Evolutionary conservation across 2,888 invertebrate species (phyloP).

Genomic region (Uropetala carovei): DNA sequence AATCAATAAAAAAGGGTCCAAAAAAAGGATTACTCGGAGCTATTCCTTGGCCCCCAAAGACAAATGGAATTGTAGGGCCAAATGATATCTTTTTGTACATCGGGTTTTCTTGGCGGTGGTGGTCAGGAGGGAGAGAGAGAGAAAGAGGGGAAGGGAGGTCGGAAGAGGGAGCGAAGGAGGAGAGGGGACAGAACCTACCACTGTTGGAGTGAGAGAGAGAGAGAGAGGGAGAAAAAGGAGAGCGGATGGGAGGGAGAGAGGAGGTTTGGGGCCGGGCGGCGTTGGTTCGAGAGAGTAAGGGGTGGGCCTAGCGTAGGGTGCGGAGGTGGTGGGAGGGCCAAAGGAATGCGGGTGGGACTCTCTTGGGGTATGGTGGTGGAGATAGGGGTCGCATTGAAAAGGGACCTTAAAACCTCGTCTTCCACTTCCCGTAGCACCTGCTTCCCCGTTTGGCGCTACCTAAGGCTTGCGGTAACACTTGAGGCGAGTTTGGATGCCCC

Average conservation of each 20-base stretch:
- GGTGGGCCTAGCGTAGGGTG: neutral
- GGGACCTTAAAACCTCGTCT: neutral
- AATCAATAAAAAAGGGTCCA: constrained; percentile 65
- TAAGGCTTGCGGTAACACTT: neutral
- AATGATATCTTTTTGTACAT: constrained; percentile 61
- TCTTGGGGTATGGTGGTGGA: neutral
- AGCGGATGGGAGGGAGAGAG: constrained; percentile 10
- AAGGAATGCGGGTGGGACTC: neutral
- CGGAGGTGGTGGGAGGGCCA: constrained; percentile 10
- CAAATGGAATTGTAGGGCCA: constrained; percentile 59
- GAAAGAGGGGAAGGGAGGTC: neutral
- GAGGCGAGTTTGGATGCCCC: neutral
- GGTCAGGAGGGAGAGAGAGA: neutral
- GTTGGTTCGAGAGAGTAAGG: neutral
- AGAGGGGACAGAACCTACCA: constrained; percentile 18
- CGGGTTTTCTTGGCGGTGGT: constrained; percentile 51
- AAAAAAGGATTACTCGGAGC: constrained; percentile 61
- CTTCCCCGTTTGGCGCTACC: neutral
- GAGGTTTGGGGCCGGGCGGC: neutral
- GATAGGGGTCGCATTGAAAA: constrained; percentile 6
- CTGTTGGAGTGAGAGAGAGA: constrained; percentile 38
- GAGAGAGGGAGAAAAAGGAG: neutral
- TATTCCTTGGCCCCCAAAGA: constrained; percentile 61
- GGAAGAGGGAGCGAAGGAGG: neutral
- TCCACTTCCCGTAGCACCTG: constrained; percentile 12